Base-by-base conservation (phyloP, 2,888 invertebrate species). In the Parapristionchus giblindavisi region DNA sequence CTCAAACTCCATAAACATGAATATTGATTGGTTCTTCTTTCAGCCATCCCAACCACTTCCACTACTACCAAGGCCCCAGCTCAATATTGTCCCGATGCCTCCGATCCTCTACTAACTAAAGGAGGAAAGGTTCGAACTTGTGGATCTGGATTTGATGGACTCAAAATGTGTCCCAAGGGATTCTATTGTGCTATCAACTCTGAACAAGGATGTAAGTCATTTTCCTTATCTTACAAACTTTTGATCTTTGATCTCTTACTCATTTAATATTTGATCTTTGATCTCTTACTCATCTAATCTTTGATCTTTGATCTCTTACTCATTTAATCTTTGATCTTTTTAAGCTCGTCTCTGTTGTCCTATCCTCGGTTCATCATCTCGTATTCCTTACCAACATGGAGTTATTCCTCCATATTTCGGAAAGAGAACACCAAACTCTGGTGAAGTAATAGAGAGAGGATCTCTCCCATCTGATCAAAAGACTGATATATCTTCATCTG, bases 101-200 rank as follows among this genome's bases (percentile, higher is more conserved):
- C 82, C 21, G 83, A 83, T 66, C 83, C 83, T 73, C 75, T 83
- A 70, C 61, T 60, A 32, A 73, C 73, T 2, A 73, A 73, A 51
- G 52, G 48, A 2, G 73, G 73, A 8, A 79, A 79, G 77, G 73
- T 77, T 17, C 77, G 78, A 1, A 56, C 56, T 38, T 88, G 88
- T 75, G 88, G 88, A 60, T 78, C 85, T 32, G 88, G 88, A 17
- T 83, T 86, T 73, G 88, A 88, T 77, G 88, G 88, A 40, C 77
- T 84, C 34, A 81, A 85, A 43, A 81, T 88, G 80, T 88, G 88
- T 54, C 86, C 87, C 8, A 76, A 75, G 51, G 86, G 87, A 75
- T 86, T 81, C 78, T 88, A 87, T 77, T 88, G 88, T 61, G 84
- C 87, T 17, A 88, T 88, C 75, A 85, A 87, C 73, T 71, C 77